phyloP scores from a whole-genome alignment of 2,888 invertebrate species.

The Diadegma fenestrale region DNA sequence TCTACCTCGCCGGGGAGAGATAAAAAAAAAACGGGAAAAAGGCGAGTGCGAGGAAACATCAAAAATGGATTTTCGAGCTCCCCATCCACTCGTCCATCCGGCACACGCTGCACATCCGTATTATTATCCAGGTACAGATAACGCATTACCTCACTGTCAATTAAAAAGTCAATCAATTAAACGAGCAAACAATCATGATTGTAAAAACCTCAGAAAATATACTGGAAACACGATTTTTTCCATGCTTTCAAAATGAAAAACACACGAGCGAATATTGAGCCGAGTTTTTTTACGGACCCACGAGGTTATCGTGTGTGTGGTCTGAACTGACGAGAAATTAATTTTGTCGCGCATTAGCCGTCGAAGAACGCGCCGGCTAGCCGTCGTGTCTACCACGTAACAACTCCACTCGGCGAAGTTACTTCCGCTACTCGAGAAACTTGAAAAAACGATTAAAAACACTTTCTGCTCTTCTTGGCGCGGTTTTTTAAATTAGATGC shows the following conservation, averaged over 20 bases:
- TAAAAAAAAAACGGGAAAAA: slow-evolving; percentile 23
- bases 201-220: too few species aligned
- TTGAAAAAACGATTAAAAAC: slow-evolving; percentile 44
- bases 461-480: not conserved
- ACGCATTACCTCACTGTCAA: too few species aligned
- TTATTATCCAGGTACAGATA: slow-evolving; percentile 75
- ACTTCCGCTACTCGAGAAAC: slow-evolving; percentile 58
- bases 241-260: not conserved
- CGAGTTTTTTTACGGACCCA: too few species aligned
- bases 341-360: slow-evolving; percentile 53
- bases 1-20: not conserved
- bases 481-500: slow-evolving; percentile 52
- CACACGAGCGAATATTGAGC: not conserved
- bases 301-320: too few species aligned
- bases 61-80: slow-evolving; percentile 83
- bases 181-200: too few species aligned
- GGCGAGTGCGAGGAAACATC: slow-evolving; percentile 20
- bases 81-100: slow-evolving; percentile 82
- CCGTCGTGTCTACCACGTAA: slow-evolving; percentile 28
- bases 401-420: slow-evolving; percentile 53
- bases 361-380: slow-evolving; percentile 2
- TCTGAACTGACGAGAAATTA: slow-evolving; percentile 60
- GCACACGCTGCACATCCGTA: slow-evolving; percentile 82
- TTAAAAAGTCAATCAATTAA: not conserved
- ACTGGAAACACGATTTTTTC: too few species aligned